Evolutionary conservation across 2,888 invertebrate species (phyloP).

Genomic region (Amorpha juglandis): DNA sequence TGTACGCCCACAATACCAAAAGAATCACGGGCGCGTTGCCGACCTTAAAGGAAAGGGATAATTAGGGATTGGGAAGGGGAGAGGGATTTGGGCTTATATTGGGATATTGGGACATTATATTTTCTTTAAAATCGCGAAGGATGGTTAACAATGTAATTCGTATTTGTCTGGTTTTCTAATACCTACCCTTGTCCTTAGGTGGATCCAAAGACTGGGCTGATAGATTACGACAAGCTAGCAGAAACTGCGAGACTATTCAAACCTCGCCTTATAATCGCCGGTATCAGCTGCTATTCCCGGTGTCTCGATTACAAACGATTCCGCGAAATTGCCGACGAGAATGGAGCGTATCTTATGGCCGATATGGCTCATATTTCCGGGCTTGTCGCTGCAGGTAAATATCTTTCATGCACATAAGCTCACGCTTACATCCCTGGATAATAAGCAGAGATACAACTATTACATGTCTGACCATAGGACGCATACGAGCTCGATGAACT

Average conservation of each 20-base stretch:
- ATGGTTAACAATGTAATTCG: no score
- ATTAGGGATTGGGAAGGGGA: no score
- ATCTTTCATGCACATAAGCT: not conserved
- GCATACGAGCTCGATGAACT: no score
- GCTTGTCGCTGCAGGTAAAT: slow-evolving; percentile 91
- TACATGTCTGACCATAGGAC: no score
- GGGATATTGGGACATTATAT: no score
- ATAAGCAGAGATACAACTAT: no score
- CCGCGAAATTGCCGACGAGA: slow-evolving; percentile 91
- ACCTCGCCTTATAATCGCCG: slow-evolving; percentile 96
- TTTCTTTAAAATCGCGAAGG: no score
- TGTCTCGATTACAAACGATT: slow-evolving; percentile 96
- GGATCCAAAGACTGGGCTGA: slow-evolving; percentile 91
- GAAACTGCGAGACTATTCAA: slow-evolving; percentile 93
- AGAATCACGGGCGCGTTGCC: no score
- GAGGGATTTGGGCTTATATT: no score
- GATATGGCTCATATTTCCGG: slow-evolving; percentile 99
- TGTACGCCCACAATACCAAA: no score
- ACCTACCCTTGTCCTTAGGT: slow-evolving; percentile 70
- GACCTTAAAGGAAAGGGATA: no score
- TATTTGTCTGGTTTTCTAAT: not conserved
- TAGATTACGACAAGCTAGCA: slow-evolving; percentile 95
- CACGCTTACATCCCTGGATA: no score
- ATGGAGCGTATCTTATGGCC: slow-evolving; percentile 93
- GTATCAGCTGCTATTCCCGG: slow-evolving; percentile 96